A percentile compares a stretch with the other conserved stretches of the same genome.
Evolutionary conservation across 2,797 vertebrate species (phyloP).

Genomic region (Pelobates cultripes): DNA sequence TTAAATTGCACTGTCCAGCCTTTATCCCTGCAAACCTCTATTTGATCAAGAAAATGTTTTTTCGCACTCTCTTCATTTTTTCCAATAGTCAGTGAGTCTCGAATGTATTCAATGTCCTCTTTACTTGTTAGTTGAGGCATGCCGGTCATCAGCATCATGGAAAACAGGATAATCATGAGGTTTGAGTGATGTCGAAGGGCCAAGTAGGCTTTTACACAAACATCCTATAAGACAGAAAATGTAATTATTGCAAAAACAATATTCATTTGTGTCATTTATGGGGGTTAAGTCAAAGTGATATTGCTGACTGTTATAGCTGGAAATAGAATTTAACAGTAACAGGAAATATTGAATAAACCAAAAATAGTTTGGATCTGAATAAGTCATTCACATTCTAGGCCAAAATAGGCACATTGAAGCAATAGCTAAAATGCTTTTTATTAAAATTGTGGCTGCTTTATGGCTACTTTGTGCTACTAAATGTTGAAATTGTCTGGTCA

Average conservation of each 20-base stretch:
- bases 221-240: constrained; percentile 71
- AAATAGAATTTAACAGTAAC: no score
- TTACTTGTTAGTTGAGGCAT: constrained; percentile 98
- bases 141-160: constrained; percentile 98
- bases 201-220: constrained; percentile 93
- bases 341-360: no score
- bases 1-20: constrained; percentile 99
- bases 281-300: no score
- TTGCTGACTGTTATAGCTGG: no score
- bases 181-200: constrained; percentile 96
- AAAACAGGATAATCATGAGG: constrained; percentile 96
- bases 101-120: constrained; percentile 97
- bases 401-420: no score
- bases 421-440: no score
- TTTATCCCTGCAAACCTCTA: constrained; percentile 97
- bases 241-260: neutral
- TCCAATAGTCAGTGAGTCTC: constrained; percentile 91
- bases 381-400: no score
- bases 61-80: constrained; percentile 88
- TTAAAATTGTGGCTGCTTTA: no score
- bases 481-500: no score
- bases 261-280: neutral
- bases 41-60: constrained; percentile 95
- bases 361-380: no score
- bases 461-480: no score